Evolutionary conservation across 2,113 vertebrate genomes (phyloP).

Genomic region (Labeo rohita): DNA sequence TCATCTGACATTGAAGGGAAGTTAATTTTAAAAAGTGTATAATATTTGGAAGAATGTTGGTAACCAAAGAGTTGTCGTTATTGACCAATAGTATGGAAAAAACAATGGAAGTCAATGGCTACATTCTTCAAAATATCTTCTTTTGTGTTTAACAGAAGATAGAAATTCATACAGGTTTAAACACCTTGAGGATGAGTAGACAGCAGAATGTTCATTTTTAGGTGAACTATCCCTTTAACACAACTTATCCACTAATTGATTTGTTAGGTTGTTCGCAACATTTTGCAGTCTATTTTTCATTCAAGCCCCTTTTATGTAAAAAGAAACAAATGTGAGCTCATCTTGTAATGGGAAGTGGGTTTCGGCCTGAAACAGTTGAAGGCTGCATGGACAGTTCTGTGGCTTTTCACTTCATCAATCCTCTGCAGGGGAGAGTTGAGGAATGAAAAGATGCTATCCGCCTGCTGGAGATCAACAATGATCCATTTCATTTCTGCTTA

Average conservation of each 20-base stretch:
- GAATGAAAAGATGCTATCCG: conserved; percentile 4
- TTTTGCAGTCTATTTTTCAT: neutral
- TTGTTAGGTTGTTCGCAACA: neutral
- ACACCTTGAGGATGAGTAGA: too few relatives aligned
- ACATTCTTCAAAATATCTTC: too few relatives aligned
- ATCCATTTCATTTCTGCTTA: neutral
- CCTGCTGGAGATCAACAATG: neutral
- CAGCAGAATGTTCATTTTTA: too few relatives aligned
- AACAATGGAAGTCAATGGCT: too few relatives aligned
- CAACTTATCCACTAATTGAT: neutral
- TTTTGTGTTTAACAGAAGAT: too few relatives aligned
- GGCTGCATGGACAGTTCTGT: neutral
- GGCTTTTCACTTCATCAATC: conserved; percentile 19
- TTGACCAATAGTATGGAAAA: too few relatives aligned
- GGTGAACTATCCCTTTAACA: too few relatives aligned
- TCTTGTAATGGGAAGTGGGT: neutral
- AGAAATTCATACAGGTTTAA: too few relatives aligned
- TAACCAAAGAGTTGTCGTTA: too few relatives aligned
- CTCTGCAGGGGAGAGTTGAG: neutral
- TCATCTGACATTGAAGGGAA: too few relatives aligned
- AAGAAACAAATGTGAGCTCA: neutral
- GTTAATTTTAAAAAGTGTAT: too few relatives aligned
- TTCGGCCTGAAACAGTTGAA: neutral
- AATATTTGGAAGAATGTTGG: too few relatives aligned
- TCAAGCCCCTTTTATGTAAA: neutral